Evolutionary conservation across 2,113 vertebrate species (phyloP).

Genomic region (Plecotus auritus): DNA sequence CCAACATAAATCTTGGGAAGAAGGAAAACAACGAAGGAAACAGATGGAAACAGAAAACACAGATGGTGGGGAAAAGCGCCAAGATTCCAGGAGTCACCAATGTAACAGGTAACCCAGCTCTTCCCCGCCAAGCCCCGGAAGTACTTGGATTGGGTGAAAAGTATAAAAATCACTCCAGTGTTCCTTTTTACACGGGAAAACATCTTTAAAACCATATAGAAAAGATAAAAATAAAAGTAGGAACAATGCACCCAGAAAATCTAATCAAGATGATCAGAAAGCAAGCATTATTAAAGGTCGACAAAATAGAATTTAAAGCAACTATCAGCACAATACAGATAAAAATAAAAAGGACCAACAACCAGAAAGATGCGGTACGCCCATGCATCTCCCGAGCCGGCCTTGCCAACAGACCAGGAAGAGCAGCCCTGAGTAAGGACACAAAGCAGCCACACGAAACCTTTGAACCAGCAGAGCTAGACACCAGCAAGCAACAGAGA

Average conservation of each 20-base stretch:
- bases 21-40: not conserved
- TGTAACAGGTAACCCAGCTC: too few species aligned
- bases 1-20: not conserved
- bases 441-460: not conserved
- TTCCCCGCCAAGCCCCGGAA: too few species aligned
- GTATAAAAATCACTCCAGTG: not conserved
- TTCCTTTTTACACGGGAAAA: not conserved
- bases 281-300: not conserved
- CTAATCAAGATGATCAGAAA: not conserved
- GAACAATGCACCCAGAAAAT: not conserved
- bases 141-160: not conserved
- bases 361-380: not conserved
- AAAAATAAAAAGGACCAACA: not conserved
- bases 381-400: not conserved
- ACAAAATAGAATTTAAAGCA: not conserved
- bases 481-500: not conserved
- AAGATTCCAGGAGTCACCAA: accelerated
- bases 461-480: not conserved
- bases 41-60: not conserved
- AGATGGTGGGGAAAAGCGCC: not conserved
- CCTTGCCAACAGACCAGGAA: not conserved
- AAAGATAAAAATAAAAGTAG: not conserved
- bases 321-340: not conserved
- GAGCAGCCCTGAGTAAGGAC: not conserved
- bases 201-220: not conserved